These are phyloP conservation scores for Platyura marginata DNA, from an alignment of 1,140 invertebrate species.

Conservation along the genomic window DNA sequence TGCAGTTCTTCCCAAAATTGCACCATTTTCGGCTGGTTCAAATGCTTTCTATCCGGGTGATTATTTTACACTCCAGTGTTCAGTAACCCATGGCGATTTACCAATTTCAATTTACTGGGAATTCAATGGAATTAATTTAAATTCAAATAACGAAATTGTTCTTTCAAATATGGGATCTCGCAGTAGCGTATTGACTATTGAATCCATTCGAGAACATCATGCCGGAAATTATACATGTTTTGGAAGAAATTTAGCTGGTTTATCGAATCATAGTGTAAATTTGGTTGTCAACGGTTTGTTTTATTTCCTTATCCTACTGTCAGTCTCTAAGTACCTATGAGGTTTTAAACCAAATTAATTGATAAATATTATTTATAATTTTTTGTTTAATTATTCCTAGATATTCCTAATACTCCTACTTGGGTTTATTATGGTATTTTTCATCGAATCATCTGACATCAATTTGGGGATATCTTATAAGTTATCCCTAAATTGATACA, in stretches of 20 bases:
- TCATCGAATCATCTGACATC: no score
- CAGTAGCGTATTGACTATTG: constrained; percentile 51
- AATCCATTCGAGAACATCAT: constrained; percentile 45
- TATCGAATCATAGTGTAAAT: constrained; percentile 37
- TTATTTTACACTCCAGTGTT: constrained; percentile 43
- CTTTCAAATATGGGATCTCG: constrained; percentile 34
- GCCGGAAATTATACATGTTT: constrained; percentile 68
- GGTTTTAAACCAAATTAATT: neutral
- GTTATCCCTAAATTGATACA: no score
- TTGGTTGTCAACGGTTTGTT: constrained; percentile 58
- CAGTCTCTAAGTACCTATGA: no score
- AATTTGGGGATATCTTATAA: no score
- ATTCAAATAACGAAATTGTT: constrained; percentile 9
- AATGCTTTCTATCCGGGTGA: constrained; percentile 43
- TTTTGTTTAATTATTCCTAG: no score
- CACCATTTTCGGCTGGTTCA: constrained; percentile 38
- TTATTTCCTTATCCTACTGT: no score
- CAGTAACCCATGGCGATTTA: constrained; percentile 55
- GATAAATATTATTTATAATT: no score
- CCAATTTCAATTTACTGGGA: constrained; percentile 58
- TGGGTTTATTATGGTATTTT: neutral
- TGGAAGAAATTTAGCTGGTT: constrained; percentile 53
- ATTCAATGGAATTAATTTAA: constrained; percentile 34
- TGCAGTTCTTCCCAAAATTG: constrained; percentile 41
- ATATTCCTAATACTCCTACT: no score